These are phyloP conservation scores for Clarias pachynema DNA, from an alignment of 2,797 vertebrate species.

Conservation along the genomic window DNA sequence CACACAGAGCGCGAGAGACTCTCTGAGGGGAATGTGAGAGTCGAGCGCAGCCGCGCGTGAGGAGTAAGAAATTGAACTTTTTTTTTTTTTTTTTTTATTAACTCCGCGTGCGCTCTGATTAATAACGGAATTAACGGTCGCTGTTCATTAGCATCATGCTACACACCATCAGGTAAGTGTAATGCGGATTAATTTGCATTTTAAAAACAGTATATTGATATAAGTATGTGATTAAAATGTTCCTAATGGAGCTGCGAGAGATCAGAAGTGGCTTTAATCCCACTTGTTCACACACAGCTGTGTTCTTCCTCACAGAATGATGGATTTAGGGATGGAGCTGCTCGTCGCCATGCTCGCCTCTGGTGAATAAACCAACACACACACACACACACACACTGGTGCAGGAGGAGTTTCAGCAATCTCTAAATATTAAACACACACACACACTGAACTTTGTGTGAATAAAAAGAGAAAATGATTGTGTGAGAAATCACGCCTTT, in stretches of 20 bases:
- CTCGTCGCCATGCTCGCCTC: constrained; percentile 36
- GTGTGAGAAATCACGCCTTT: neutral
- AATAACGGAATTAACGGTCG: neutral
- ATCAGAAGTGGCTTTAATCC: neutral
- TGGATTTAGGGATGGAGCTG: neutral
- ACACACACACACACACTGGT: neutral
- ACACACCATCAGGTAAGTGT: neutral
- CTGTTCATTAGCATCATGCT: neutral
- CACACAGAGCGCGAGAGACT: too few relatives aligned
- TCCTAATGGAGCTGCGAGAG: neutral
- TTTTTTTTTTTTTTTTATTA: too few relatives aligned
- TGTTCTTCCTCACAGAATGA: constrained; percentile 3
- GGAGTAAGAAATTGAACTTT: neutral
- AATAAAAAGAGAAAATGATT: neutral
- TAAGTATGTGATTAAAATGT: neutral
- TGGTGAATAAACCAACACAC: constrained; percentile 18
- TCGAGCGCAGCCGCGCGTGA: neutral
- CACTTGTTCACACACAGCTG: neutral
- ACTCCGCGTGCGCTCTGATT: neutral
- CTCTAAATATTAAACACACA: too few relatives aligned
- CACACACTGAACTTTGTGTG: neutral
- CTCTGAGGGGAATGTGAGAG: too few relatives aligned
- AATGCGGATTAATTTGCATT: neutral
- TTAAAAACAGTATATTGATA: neutral
- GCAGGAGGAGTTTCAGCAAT: neutral